Conservation (phyloP, 2,797 vertebrate species). For the Myoxocephalus aenaeus region DNA sequence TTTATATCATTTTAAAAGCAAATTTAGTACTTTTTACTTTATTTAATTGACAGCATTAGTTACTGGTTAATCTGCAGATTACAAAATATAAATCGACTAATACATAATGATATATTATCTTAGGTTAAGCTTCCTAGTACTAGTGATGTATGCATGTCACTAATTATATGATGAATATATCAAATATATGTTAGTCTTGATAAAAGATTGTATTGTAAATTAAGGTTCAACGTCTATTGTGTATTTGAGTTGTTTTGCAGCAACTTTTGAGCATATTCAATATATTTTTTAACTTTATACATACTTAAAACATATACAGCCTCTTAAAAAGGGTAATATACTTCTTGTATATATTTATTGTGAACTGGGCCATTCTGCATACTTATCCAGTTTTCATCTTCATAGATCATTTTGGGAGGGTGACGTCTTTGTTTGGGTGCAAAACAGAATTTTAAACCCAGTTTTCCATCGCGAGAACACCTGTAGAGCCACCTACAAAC, state of each 20-base stretch:
- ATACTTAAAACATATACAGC: constrained; percentile 72
- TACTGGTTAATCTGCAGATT: background rate
- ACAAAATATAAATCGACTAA: background rate
- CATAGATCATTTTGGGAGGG: background rate
- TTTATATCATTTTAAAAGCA: background rate
- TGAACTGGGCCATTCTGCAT: no score
- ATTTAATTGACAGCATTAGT: background rate
- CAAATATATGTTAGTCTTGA: constrained; percentile 44
- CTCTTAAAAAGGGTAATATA: constrained; percentile 81
- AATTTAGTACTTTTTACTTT: background rate
- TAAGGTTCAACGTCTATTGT: constrained; percentile 59
- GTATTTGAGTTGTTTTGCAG: constrained; percentile 62
- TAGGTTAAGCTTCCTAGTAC: background rate
- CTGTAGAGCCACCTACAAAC: background rate
- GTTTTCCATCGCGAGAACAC: background rate
- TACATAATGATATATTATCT: background rate
- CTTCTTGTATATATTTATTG: no score
- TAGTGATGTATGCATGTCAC: background rate
- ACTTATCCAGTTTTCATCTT: background rate
- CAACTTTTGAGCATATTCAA: constrained; percentile 71
- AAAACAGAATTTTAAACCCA: background rate
- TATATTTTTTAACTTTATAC: constrained; percentile 84
- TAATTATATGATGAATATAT: background rate
- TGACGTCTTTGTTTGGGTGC: background rate
- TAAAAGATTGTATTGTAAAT: constrained; percentile 68